Percentiles rank a stretch among this genome's conserved stretches.
These are phyloP conservation scores for Agapornis canus DNA, from an alignment of 2,797 vertebrate species.

Conservation along the genomic window DNA sequence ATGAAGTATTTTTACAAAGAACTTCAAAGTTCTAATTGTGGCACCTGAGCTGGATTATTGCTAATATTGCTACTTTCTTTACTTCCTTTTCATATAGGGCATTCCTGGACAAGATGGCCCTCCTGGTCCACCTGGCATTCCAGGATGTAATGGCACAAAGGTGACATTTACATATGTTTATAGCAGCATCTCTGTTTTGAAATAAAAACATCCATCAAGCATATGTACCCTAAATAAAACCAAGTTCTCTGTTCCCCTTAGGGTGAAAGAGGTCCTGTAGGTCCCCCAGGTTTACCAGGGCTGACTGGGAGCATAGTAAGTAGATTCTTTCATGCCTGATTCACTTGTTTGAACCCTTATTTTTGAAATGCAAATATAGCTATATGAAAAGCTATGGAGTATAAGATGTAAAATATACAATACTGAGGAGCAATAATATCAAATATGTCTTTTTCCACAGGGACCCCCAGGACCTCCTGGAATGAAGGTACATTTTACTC, in stretches of 20 bases:
- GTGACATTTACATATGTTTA: slow-evolving; percentile 68
- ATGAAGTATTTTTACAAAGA: neutral
- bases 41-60: neutral
- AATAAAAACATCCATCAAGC: neutral
- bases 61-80: neutral
- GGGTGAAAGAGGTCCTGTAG: slow-evolving; percentile 90
- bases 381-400: neutral
- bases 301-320: slow-evolving; percentile 87
- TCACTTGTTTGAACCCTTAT: neutral
- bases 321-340: neutral
- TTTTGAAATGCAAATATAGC: neutral
- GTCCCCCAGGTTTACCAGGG: slow-evolving; percentile 84
- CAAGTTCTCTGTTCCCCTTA: slow-evolving; percentile 63
- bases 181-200: neutral
- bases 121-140: slow-evolving; percentile 88
- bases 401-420: neutral
- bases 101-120: slow-evolving; percentile 96
- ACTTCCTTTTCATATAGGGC: slow-evolving; percentile 77
- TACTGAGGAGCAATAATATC: neutral
- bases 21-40: accelerated
- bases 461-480: slow-evolving; percentile 87
- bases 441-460: slow-evolving; percentile 72
- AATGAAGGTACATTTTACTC: slow-evolving; percentile 83
- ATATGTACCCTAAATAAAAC: neutral
- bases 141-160: slow-evolving; percentile 98